These are phyloP conservation scores for Scartelaos histophorus DNA, from an alignment of 2,113 vertebrate genomes.

Conservation along the genomic window DNA sequence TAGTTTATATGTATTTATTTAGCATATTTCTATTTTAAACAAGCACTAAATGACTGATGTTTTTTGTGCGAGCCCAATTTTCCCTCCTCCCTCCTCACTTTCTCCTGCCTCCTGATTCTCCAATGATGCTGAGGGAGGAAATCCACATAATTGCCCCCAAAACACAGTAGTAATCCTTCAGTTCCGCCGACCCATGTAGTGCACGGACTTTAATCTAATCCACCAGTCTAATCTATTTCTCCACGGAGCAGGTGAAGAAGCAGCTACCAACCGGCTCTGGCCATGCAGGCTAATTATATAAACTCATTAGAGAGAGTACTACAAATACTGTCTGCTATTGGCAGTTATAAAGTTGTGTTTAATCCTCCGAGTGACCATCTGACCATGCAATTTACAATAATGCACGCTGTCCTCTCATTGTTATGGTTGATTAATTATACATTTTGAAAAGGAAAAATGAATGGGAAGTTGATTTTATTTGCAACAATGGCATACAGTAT, in stretches of 20 bases:
- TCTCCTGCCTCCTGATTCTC: conserved; percentile 4
- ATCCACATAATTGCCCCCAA: conserved; percentile 70
- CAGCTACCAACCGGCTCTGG: not conserved
- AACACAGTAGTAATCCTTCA: conserved; percentile 60
- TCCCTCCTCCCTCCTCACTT: conserved; percentile 23
- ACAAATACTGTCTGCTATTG: not conserved
- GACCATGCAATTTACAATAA: no score
- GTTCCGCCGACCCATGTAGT: conserved; percentile 37
- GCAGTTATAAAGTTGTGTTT: not conserved
- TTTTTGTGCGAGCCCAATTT: conserved; percentile 41
- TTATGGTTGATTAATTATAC: not conserved
- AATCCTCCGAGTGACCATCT: no score
- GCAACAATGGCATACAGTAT: no score
- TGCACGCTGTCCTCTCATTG: not conserved
- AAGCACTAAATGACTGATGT: conserved; percentile 13
- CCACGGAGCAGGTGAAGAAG: conserved; percentile 46
- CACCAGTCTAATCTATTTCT: conserved; percentile 47
- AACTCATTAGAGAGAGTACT: not conserved
- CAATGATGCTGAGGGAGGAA: conserved; percentile 52
- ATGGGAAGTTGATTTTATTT: no score
- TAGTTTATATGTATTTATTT: no score
- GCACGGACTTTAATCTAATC: conserved; percentile 47
- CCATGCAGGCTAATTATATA: not conserved
- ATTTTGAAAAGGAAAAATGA: no score
- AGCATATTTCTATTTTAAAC: no score